Evolutionary conservation across 2,888 invertebrate species (phyloP), one percentile per base, ranked within the genome.

Genomic region (Lycia hirtaria): DNA sequence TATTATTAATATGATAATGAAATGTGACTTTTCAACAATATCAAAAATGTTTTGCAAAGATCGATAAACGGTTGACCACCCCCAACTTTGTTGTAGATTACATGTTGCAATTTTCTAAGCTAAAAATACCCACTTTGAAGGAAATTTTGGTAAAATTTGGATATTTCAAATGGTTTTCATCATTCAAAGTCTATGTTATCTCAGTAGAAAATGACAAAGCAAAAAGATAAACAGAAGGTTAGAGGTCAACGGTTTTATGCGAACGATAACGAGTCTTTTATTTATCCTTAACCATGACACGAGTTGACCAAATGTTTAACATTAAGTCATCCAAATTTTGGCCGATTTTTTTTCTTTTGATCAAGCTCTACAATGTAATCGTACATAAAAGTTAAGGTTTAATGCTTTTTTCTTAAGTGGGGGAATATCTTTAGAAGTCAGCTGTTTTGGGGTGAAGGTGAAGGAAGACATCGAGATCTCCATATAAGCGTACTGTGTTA

Each of bases 261-360:
- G 52, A 40, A 32, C 55, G 48, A 45, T 26, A 9, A 9, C n/a
- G 10, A 15, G 26, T 17, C 26, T 17, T 41, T 52, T 47, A 26
- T 47, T 38, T 30, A 58, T 55, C 56, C 62, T 60, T 65, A 48
- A 54, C 58, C 52, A 44, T 65, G 56, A 57, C 62, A 58, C 53
- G 48, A 56, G 45, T 24, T 49, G 26, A 14, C 20, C 45, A 20
- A 47, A 33, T 60, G 54, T 56, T 56, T 40, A 28, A 14, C 19
- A 14, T 15, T 15, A 6, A 2, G 37, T 12, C 26, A 14, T 17
- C 14, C 30, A 38, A 32, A 32, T 47, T 33, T 54, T 38, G 2
- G 5, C 7, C 15, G 10, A 22, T 4, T 26, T 17, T 33, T 33
- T 14, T 17, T 15, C 2, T 7, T 41, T 14, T 0, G 7, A n/a